Evolutionary conservation across 2,797 vertebrate species (phyloP).

Genomic region (Myoxocephalus aenaeus): DNA sequence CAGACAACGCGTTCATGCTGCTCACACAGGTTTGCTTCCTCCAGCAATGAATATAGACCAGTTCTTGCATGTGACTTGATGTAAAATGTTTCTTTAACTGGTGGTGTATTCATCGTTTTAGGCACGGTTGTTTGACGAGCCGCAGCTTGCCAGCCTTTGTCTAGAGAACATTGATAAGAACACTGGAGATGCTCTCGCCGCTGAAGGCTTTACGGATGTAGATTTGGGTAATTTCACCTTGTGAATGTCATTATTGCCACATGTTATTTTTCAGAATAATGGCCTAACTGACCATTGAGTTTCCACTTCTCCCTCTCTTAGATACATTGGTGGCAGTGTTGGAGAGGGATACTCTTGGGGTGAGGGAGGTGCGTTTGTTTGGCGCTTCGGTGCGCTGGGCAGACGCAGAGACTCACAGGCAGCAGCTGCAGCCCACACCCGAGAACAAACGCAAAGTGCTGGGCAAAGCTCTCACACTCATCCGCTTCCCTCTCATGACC

Average conservation of each 20-base stretch:
- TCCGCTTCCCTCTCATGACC: slow-evolving; percentile 98
- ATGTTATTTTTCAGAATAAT: not conserved
- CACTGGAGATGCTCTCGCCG: slow-evolving; percentile 94
- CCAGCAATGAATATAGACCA: not conserved
- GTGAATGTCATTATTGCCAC: not conserved
- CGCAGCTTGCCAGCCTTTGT: slow-evolving; percentile 96
- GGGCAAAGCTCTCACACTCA: slow-evolving; percentile 94
- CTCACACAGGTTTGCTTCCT: slow-evolving; percentile 90
- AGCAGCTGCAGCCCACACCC: slow-evolving; percentile 91
- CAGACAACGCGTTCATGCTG: slow-evolving; percentile 98
- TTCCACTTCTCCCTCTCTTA: slow-evolving; percentile 48
- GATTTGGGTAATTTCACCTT: slow-evolving; percentile 88
- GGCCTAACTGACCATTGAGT: not conserved
- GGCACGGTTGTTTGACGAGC: slow-evolving; percentile 97
- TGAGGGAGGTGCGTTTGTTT: slow-evolving; percentile 94
- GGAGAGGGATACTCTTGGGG: slow-evolving; percentile 96
- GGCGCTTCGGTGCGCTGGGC: slow-evolving; percentile 95
- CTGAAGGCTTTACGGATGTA: slow-evolving; percentile 97
- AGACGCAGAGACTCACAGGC: slow-evolving; percentile 94
- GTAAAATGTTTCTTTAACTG: not conserved
- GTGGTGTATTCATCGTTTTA: slow-evolving; percentile 62
- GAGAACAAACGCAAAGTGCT: slow-evolving; percentile 94
- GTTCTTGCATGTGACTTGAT: not conserved
- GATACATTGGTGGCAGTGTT: slow-evolving; percentile 91
- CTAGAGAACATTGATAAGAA: slow-evolving; percentile 99